These are phyloP conservation scores for Gymnoscopelus microlampas DNA, from an alignment of 2,797 vertebrate genomes.

Conservation along the genomic window DNA sequence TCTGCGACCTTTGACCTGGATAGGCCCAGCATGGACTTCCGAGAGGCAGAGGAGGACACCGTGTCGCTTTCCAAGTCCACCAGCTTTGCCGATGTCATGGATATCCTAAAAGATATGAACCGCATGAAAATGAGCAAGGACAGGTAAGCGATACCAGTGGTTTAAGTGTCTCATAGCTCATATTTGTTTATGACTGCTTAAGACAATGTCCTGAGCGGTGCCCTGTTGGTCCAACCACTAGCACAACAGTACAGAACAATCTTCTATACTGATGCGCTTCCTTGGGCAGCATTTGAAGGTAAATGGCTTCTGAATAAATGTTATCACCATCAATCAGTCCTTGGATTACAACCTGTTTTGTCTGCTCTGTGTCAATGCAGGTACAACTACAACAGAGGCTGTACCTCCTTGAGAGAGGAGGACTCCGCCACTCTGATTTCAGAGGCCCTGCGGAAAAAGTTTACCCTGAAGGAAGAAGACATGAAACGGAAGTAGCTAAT, in stretches of 20 bases:
- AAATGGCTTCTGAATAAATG: not conserved
- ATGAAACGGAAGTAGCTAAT: conserved; percentile 76
- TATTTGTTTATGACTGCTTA: not conserved
- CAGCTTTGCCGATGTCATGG: conserved; percentile 98
- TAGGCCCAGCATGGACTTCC: conserved; percentile 84
- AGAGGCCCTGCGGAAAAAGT: conserved; percentile 94
- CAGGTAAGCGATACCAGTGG: conserved; percentile 76
- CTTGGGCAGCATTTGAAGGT: too few species aligned
- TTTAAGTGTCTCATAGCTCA: not conserved
- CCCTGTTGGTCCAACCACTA: too few species aligned
- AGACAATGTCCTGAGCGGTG: too few species aligned
- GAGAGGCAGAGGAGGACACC: conserved; percentile 91
- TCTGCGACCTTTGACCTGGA: conserved; percentile 91
- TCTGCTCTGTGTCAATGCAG: conserved; percentile 54
- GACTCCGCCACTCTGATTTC: conserved; percentile 94
- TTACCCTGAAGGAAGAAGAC: conserved; percentile 93
- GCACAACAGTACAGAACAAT: too few species aligned
- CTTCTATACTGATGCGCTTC: too few species aligned
- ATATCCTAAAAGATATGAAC: conserved; percentile 98
- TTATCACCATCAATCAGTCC: not conserved
- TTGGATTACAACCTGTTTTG: conserved; percentile 4
- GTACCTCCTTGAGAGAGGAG: conserved; percentile 89
- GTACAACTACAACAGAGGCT: conserved; percentile 87
- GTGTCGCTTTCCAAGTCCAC: conserved; percentile 98
- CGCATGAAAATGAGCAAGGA: conserved; percentile 98